Evolutionary conservation across 2,113 vertebrate species (phyloP).

Genomic region (Xyliphius kryptos): DNA sequence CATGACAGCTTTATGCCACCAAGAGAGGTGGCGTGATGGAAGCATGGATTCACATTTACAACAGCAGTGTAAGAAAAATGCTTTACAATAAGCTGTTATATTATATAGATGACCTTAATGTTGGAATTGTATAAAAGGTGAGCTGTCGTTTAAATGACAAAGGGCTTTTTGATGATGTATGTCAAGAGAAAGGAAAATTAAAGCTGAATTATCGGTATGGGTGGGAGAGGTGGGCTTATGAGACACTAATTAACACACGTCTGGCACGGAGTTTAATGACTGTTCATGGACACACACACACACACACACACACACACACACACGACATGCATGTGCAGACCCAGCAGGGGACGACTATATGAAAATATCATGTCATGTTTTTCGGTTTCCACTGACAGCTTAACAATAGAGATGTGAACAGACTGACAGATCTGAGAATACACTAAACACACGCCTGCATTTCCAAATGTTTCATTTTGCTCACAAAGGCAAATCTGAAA

Average conservation of each 20-base stretch:
- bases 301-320: not conserved
- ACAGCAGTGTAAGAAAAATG: no score
- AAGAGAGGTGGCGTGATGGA: slow-evolving; percentile 1
- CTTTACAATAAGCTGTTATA: no score
- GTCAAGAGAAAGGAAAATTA: not conserved
- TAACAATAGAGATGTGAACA: no score
- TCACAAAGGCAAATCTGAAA: no score
- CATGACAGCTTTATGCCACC: not conserved
- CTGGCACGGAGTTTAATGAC: slow-evolving; percentile 13
- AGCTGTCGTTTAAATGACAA: not conserved
- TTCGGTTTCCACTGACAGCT: no score
- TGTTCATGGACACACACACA: slow-evolving; percentile 15
- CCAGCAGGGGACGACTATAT: not conserved
- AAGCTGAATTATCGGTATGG: slow-evolving; percentile 1
- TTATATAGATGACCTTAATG: no score
- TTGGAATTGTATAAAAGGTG: no score
- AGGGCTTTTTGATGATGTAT: not conserved
- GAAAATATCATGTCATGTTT: no score
- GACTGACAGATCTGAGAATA: no score
- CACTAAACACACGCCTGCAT: no score
- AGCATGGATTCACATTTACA: not conserved
- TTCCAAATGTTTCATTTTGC: no score
- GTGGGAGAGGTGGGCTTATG: slow-evolving; percentile 1
- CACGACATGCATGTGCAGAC: not conserved
- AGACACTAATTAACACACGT: slow-evolving; percentile 24